These are phyloP conservation scores for Solen grandis DNA, from an alignment of 1,140 invertebrate genomes.

Conservation along the genomic window DNA sequence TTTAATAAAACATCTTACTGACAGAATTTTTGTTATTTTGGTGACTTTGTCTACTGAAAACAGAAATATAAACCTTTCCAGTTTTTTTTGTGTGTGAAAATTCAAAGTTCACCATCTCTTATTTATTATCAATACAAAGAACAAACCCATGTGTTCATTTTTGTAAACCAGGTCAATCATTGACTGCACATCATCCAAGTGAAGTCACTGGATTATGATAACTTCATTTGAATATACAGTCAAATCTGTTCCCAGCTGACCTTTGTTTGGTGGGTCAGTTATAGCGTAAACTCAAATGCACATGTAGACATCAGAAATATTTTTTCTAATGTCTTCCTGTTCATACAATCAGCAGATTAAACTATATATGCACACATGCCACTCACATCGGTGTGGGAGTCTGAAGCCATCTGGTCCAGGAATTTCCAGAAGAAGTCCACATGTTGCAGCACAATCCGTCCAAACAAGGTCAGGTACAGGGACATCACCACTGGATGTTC, in stretches of 20 bases:
- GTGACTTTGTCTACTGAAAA: neutral
- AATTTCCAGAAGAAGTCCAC: slow-evolving; percentile 82
- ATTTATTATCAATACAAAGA: neutral
- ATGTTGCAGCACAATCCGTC: slow-evolving; percentile 89
- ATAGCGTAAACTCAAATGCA: neutral
- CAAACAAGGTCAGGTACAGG: slow-evolving; percentile 89
- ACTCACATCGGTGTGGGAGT: slow-evolving; percentile 73
- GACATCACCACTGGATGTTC: slow-evolving; percentile 88
- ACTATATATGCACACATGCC: neutral
- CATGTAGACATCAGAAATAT: neutral
- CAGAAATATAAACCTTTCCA: neutral
- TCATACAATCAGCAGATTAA: neutral
- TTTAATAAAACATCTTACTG: neutral
- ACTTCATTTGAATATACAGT: neutral
- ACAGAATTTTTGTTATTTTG: neutral
- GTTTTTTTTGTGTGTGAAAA: neutral
- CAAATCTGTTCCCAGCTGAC: neutral
- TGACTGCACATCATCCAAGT: too few species aligned
- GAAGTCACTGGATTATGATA: neutral
- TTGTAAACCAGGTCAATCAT: too few species aligned
- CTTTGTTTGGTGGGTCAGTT: neutral
- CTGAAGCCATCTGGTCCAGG: slow-evolving; percentile 71
- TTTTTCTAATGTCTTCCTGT: neutral
- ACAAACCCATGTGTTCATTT: too few species aligned
- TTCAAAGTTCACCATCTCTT: too few species aligned